These are phyloP conservation scores for Psix sp. DNA, from an alignment of 1,140 invertebrate species.

Conservation along the genomic window DNA sequence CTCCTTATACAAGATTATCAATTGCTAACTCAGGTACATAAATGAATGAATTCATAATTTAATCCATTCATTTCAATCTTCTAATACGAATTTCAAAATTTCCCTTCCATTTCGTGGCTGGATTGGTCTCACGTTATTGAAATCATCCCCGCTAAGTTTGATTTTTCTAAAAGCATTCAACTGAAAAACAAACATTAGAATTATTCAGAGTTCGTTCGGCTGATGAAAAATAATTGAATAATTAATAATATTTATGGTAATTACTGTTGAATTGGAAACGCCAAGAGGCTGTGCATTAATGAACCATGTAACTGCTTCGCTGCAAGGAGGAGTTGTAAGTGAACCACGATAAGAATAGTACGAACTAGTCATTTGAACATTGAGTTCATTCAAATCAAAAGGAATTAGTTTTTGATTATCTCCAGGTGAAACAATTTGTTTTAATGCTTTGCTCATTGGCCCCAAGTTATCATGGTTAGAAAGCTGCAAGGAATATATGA, in stretches of 20 bases:
- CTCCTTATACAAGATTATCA: no score
- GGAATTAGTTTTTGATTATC: not conserved
- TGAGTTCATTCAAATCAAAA: not conserved
- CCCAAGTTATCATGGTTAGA: not conserved
- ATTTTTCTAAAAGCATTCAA: not conserved
- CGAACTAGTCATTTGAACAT: not conserved
- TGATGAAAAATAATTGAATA: not conserved
- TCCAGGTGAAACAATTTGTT: not conserved
- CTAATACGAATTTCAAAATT: not conserved
- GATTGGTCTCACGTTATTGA: not conserved
- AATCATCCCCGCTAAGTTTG: not conserved
- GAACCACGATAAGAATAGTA: slow-evolving; percentile 1
- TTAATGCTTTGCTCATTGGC: not conserved
- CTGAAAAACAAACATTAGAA: slow-evolving; percentile 10
- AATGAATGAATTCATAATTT: no score
- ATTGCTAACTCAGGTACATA: no score
- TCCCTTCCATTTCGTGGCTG: not conserved
- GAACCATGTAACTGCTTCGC: slow-evolving; percentile 21
- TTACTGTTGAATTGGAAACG: not conserved
- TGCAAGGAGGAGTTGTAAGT: slow-evolving; percentile 25
- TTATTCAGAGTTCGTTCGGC: slow-evolving; percentile 27
- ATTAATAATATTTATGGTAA: not conserved
- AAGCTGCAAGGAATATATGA: not conserved
- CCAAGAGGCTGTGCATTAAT: slow-evolving; percentile 8
- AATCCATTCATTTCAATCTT: not conserved